Base-by-base conservation (phyloP, 1,140 invertebrate species). In the Zophobas atratus region DNA sequence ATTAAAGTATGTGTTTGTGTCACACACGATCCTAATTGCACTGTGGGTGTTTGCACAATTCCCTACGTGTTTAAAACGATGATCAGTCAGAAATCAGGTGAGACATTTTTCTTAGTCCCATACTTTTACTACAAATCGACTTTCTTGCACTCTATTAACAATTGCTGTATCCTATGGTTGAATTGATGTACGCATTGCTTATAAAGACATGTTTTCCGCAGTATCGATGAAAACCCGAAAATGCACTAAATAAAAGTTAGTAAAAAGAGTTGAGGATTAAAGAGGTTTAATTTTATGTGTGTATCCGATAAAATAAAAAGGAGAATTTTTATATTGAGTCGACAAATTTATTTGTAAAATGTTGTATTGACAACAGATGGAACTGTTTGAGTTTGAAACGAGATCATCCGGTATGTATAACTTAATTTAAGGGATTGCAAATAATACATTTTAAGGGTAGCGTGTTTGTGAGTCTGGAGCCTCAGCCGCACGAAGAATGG, bases 181-280 rank as follows among this genome's bases (percentile, higher is more conserved):
- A 6, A 34, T 76, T 39, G 43, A 38, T 77, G 70, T 71, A 77
- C 76, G 56, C 41, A 43, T 56, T 77, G 76, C 67, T 80, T 57
- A 80, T 78, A 53, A 55, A 75, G 70, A 75, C 70, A 76, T 80
- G 76, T 80, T 76, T 80, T 80, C 72, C 79, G 72, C 79, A 80
- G 79, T 80, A 80, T 76, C 73, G 41, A 63, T 75, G 79, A 78
- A 60, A 55, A 73, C 36, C 70, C 71, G 51, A 51, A 78, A 75
- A 63, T 39, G 35, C 41, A 55, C 51, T 20, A 57, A 56, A 57
- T 53, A 63, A 60, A 48, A 51, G 57, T 53, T 56, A 77, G 36
- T 70, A 43, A 43, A 77, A 67, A 60, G 55, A 6, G 51, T 72
- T 72, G 70, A 53, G 70, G 70, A 70, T 41, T 70, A 70, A 70